phyloP scores from a whole-genome alignment of 2,888 invertebrate genomes.

The Drosophila lacicola region DNA sequence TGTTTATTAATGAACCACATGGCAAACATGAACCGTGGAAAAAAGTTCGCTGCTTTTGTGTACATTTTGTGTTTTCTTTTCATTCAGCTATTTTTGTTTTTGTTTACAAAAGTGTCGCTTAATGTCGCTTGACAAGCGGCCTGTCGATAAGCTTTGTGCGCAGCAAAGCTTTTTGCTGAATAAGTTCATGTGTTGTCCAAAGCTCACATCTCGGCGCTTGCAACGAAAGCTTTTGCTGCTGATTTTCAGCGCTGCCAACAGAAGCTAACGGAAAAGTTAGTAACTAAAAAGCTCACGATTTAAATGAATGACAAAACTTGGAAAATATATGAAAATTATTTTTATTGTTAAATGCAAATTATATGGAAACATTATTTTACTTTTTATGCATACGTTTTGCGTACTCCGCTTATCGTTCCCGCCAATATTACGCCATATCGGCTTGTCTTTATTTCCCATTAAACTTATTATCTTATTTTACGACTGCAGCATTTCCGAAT shows the following conservation, averaged over 20 bases:
- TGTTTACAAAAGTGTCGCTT: conserved; percentile 26
- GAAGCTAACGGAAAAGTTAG: conserved; percentile 32
- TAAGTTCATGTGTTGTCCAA: conserved; percentile 39
- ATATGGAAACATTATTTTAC: background rate
- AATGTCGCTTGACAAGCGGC: conserved; percentile 13
- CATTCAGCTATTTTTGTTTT: background rate
- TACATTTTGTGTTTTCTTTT: background rate
- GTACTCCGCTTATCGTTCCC: background rate
- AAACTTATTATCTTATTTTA: conserved; percentile 19
- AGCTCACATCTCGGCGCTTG: conserved; percentile 30
- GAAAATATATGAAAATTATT: background rate
- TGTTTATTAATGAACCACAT: conserved; percentile 3
- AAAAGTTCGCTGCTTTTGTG: background rate
- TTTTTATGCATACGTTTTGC: background rate
- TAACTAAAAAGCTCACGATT: background rate
- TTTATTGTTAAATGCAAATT: background rate
- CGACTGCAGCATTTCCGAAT: conserved; percentile 7
- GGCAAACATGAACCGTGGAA: no score
- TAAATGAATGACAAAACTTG: background rate
- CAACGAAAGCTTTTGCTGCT: conserved; percentile 28
- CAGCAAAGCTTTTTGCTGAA: conserved; percentile 54
- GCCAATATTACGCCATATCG: background rate
- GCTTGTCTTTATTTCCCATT: background rate
- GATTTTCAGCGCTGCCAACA: conserved; percentile 22
- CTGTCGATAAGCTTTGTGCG: conserved; percentile 13